Percentiles rank a stretch among this genome's conserved stretches.
phyloP scores from a whole-genome alignment of 2,888 invertebrate genomes.

The Pristionchus entomophagus region DNA sequence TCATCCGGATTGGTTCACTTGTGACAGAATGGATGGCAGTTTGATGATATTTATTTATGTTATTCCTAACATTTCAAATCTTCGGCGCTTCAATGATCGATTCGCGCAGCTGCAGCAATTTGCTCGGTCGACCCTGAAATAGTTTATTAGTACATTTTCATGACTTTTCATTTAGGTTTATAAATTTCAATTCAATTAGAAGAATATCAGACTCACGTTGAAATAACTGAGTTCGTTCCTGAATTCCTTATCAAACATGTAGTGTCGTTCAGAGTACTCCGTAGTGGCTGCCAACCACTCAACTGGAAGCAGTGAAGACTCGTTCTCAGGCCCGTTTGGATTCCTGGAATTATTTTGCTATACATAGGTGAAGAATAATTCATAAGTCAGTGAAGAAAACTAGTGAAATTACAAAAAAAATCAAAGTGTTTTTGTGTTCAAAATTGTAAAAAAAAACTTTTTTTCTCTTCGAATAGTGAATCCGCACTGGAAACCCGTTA shows the following conservation, averaged over 20 bases:
- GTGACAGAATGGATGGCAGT: no score
- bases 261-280: slow-evolving; percentile 53
- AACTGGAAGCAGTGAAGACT: neutral
- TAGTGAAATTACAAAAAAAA: no score
- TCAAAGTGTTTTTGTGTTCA: neutral
- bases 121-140: slow-evolving; percentile 30
- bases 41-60: no score
- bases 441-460: neutral
- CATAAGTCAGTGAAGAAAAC: neutral
- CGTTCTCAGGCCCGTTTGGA: slow-evolving; percentile 54
- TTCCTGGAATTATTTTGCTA: slow-evolving; percentile 44
- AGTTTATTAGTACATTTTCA: no score
- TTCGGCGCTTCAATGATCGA: neutral
- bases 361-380: neutral
- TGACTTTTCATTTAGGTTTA: no score
- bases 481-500: no score
- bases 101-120: neutral
- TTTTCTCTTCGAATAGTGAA: neutral
- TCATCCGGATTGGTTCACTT: no score
- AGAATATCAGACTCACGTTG: neutral
- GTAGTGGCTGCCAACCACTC: slow-evolving; percentile 53
- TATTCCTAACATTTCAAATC: no score
- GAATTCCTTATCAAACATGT: slow-evolving; percentile 50
- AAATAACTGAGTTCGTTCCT: slow-evolving; percentile 49
- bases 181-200: neutral